Percentiles rank a stretch among this genome's conserved stretches.
These are phyloP conservation scores for Pituophis catenifer DNA, from an alignment of 2,113 vertebrate genomes.

Conservation along the genomic window DNA sequence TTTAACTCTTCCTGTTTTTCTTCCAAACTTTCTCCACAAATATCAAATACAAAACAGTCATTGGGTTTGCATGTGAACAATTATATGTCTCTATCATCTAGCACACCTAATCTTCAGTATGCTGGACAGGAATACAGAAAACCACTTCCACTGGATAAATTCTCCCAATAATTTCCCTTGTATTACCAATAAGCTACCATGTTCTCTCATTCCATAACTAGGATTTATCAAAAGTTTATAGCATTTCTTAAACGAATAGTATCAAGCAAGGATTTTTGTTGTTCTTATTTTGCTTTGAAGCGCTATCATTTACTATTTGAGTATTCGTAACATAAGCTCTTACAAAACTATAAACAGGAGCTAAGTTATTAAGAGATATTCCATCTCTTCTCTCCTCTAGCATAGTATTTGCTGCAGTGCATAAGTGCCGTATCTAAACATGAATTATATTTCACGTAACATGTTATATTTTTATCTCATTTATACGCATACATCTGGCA, in stretches of 20 bases:
- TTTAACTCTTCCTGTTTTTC: constrained; percentile 12
- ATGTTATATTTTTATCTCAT: background rate
- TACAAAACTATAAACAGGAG: background rate
- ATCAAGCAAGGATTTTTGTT: background rate
- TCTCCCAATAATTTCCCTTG: constrained; percentile 22
- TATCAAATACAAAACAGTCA: constrained; percentile 20
- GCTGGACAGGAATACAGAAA: constrained; percentile 1
- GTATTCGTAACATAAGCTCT: constrained; percentile 3
- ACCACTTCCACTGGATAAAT: background rate
- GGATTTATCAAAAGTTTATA: background rate
- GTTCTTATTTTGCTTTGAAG: constrained; percentile 1
- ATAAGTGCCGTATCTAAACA: background rate
- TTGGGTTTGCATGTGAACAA: background rate
- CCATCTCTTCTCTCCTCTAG: background rate
- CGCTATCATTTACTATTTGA: constrained; percentile 12
- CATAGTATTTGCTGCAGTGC: background rate
- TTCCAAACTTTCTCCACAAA: background rate
- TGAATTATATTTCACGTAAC: background rate
- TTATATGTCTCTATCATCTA: constrained; percentile 11
- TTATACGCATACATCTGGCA: background rate
- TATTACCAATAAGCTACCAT: background rate
- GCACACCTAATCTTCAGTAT: constrained; percentile 12
- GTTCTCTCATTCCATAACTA: background rate
- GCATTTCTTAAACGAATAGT: background rate
- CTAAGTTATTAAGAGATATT: background rate